Evolutionary conservation across 2,888 invertebrate genomes (phyloP), one percentile per base, ranked within the genome.

Genomic region (Hydraecia micacea): DNA sequence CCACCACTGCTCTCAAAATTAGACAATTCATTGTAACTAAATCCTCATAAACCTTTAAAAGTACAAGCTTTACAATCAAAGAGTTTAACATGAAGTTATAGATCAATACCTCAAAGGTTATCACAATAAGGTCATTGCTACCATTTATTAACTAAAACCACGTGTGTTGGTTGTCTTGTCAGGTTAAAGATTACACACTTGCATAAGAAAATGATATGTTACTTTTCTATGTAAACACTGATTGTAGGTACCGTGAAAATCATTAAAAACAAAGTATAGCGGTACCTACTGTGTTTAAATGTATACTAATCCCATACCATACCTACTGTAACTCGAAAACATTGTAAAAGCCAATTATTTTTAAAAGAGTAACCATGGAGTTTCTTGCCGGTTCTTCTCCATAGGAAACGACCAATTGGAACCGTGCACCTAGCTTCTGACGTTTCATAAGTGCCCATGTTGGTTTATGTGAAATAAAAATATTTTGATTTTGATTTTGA

Each of bases 101-200:
- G 28, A 68, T 67, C 7, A 28, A 49, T 49, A 68, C 62, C 21
- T 65, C 8, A 42, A 63, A 83, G 46, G 63, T 74, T 72, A 83
- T 74, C 73, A 63, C 46, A 60, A n/a, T 13, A 36, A 82, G 71
- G 71, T 83, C 71, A 72, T 74, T 68, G n/a, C 58, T 39, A 63
- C 49, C 7, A 42, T 15, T 58, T 62, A 52, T 58, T 62, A 52
- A n/a, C 42, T 46, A 58, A 60, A 68, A 15, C 65, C 77, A 82
- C 79, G 83, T 68, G 79, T 46, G 49, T 55, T 36, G 2, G 25
- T 32, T 52, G 36, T 25, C 42, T 32, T 52, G 36, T 25, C 42
- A 18, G 62, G 62, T 74, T 36, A 76, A 73, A 77, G 69, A 81
- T 74, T 52, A 82, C 73, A 68, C 25, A 68, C 36, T 68, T 68